Conservation (phyloP, 2,888 invertebrate species). For the Lissonota sp. region DNA sequence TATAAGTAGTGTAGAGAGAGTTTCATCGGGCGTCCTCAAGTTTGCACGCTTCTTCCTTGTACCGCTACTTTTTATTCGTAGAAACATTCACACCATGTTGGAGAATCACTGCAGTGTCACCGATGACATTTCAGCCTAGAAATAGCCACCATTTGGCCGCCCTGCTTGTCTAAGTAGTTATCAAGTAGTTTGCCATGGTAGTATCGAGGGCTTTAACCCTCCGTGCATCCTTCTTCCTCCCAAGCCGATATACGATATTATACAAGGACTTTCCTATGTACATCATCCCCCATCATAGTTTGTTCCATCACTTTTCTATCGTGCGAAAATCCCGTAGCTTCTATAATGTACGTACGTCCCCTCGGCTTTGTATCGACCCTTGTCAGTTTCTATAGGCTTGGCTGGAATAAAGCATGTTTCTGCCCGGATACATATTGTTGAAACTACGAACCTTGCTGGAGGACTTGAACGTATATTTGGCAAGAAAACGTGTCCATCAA, state of each 20-base stretch:
- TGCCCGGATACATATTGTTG: background rate
- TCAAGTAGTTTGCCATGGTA: slow-evolving; percentile 78
- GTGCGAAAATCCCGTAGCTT: background rate
- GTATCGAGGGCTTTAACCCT: slow-evolving; percentile 72
- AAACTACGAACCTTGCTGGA: slow-evolving; percentile 61
- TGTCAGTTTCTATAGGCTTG: no score
- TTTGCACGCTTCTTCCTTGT: slow-evolving; percentile 39
- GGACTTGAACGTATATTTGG: slow-evolving; percentile 57
- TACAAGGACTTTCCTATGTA: slow-evolving; percentile 68
- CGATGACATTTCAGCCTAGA: slow-evolving; percentile 44
- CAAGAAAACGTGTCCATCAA: slow-evolving; percentile 72
- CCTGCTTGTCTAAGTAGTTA: slow-evolving; percentile 79
- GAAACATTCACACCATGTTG: no score
- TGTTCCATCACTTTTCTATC: slow-evolving; percentile 40
- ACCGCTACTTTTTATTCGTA: slow-evolving; percentile 6
- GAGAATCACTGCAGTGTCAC: slow-evolving; percentile 21
- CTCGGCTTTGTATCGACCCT: no score
- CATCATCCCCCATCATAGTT: slow-evolving; percentile 10
- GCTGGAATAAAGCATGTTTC: background rate
- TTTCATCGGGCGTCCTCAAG: slow-evolving; percentile 74
- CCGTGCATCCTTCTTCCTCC: background rate
- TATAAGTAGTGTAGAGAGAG: slow-evolving; percentile 80
- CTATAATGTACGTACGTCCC: no score
- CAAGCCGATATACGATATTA: slow-evolving; percentile 73
- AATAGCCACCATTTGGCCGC: slow-evolving; percentile 54